These are phyloP conservation scores for Aphrophora alni DNA, from an alignment of 2,888 invertebrate species.

Conservation along the genomic window DNA sequence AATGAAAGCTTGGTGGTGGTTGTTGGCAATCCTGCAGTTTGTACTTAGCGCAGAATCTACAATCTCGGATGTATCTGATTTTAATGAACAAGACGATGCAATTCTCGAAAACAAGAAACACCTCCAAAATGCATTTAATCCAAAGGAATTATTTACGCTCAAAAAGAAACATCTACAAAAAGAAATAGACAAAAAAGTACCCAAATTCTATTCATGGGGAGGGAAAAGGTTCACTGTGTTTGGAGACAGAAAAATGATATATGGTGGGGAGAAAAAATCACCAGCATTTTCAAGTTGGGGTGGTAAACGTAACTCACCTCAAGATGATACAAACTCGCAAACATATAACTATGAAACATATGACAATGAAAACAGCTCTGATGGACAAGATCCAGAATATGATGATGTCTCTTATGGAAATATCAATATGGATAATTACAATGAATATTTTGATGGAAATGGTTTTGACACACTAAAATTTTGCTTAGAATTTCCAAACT, in stretches of 20 bases:
- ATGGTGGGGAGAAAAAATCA: neutral
- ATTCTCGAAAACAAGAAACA: neutral
- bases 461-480: too few species aligned
- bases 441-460: too few species aligned
- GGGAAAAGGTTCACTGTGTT: constrained; percentile 17
- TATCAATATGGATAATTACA: too few species aligned
- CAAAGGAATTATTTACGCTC: neutral
- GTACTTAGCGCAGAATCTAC: neutral
- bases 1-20: neutral
- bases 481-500: too few species aligned
- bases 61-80: neutral
- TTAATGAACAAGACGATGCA: neutral
- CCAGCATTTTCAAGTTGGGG: constrained; percentile 41
- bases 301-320: constrained; percentile 36
- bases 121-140: neutral
- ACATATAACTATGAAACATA: too few species aligned
- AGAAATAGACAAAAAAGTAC: constrained; percentile 21
- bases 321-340: too few species aligned
- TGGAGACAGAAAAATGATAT: neutral
- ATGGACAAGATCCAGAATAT: too few species aligned
- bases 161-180: neutral
- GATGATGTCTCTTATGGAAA: too few species aligned
- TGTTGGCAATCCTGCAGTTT: neutral
- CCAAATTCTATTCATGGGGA: constrained; percentile 32
- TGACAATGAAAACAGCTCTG: too few species aligned